A percentile compares a stretch with the other conserved stretches of the same genome.
phyloP scores from a whole-genome alignment of 2,888 invertebrate genomes.

The Hofmannophila pseudospretella region DNA sequence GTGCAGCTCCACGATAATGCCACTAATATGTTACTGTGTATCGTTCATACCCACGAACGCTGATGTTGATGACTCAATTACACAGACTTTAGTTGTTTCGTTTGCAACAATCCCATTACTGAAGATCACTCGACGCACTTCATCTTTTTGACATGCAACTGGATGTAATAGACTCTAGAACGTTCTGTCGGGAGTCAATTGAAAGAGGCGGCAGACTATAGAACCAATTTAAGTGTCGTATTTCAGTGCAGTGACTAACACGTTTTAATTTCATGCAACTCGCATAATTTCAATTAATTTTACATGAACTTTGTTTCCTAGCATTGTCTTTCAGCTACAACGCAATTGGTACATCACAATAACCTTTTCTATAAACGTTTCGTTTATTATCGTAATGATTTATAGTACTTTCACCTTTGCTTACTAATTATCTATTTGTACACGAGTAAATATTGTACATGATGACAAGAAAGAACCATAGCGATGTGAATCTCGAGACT shows the following conservation, averaged over 20 bases:
- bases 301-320: conserved; percentile 58
- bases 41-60: conserved; percentile 7
- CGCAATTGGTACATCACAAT: conserved; percentile 29
- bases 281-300: conserved; percentile 51
- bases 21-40: conserved; percentile 28
- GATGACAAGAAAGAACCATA: background rate
- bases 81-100: conserved; percentile 21
- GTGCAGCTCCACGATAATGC: conserved; percentile 33
- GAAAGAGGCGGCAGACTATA: conserved; percentile 20
- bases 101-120: conserved; percentile 25
- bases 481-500: background rate
- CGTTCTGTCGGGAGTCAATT: conserved; percentile 27
- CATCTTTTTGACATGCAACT: conserved; percentile 25
- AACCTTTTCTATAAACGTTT: too few species aligned
- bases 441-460: background rate
- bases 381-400: conserved; percentile 19
- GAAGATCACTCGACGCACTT: conserved; percentile 22
- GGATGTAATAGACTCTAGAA: conserved; percentile 25
- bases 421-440: conserved; percentile 5
- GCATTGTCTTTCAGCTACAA: conserved; percentile 44
- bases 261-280: conserved; percentile 50
- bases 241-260: conserved; percentile 44
- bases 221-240: conserved; percentile 25
- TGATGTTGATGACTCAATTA: conserved; percentile 12
- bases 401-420: conserved; percentile 6